Percentiles rank a stretch among this genome's conserved stretches.
Evolutionary conservation across 2,888 invertebrate species (phyloP).

Genomic region (Timema podura): DNA sequence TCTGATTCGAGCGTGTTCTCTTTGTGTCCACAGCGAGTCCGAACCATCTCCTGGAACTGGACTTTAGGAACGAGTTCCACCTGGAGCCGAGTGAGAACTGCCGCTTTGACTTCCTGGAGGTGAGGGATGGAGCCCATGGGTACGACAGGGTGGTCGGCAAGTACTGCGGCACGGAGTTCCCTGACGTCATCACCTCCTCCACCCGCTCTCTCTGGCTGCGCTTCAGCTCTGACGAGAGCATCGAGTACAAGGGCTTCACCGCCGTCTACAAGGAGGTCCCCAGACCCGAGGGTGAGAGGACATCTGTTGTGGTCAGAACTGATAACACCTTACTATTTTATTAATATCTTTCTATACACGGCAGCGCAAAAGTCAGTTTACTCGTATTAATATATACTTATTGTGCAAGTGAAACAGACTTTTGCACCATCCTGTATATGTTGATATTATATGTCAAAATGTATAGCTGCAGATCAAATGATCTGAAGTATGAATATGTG

Average conservation of each 20-base stretch:
- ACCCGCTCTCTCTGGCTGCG: slow-evolving; percentile 72
- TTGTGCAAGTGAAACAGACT: no score
- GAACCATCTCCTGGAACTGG: slow-evolving; percentile 65
- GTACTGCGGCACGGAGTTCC: slow-evolving; percentile 68
- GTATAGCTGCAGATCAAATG: no score
- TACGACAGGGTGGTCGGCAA: slow-evolving; percentile 63
- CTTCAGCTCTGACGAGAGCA: slow-evolving; percentile 76
- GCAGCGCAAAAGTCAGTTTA: no score
- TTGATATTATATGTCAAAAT: no score
- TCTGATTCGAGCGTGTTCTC: no score
- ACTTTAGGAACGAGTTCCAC: slow-evolving; percentile 75
- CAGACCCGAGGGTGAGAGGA: slow-evolving; percentile 48
- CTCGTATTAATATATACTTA: no score
- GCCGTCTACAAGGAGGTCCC: slow-evolving; percentile 68
- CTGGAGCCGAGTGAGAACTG: slow-evolving; percentile 66
- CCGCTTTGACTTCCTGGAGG: slow-evolving; percentile 75
- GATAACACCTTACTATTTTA: no score
- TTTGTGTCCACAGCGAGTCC: slow-evolving; percentile 52
- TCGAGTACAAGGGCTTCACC: slow-evolving; percentile 73
- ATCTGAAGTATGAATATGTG: no score
- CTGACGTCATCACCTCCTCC: slow-evolving; percentile 67
- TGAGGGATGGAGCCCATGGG: slow-evolving; percentile 77
- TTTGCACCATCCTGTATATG: no score
- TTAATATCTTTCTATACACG: no score
- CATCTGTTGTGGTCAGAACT: no score